Base-by-base conservation (phyloP, 2,888 invertebrate genomes). In the Campoplex capitator region DNA sequence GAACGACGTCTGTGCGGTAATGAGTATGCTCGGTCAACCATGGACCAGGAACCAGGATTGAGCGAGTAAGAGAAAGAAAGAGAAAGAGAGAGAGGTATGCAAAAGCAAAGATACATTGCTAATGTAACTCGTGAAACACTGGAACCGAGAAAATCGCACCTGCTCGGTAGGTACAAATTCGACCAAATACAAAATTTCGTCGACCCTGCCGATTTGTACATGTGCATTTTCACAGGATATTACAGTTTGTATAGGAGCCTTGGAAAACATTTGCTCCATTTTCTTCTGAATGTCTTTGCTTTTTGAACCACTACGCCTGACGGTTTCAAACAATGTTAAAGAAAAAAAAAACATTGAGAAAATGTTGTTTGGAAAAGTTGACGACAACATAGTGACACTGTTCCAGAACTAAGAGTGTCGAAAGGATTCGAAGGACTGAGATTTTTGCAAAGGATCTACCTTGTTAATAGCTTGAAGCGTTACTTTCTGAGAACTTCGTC, bases 131-230 rank as follows among this genome's bases (percentile, higher is more conserved):
- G 83, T 80, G 84, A 81, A 81, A 84, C 62, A 84, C 54, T 70
- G 77, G n/a, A 70, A 82, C 35, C n/a, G 48, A 81, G 42, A 56
- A 28, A 83, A 32, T 68, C 51, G 65, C 88, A 88, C 88, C 88
- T 88, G 88, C 75, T 79, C 32, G 73, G 73, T 76, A 81, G 71
- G 80, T 88, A 88, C 88, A 88, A 88, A 88, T 88, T 88, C 82
- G 86, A 62, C 70, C 88, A 88, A 88, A 88, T 83, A 88, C 83
- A 80, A 85, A 82, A 87, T 76, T 56, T n/a, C 82, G 42, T 56
- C 38, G 51, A 38, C 35, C 32, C 62, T 62, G 62, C 6, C n/a
- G 54, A 56, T 54, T 28, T 75, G 45, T 67, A 84, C 32, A 73
- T 51, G 56, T 28, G 48, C 48, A 67, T 71, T 54, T 13, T 62